A percentile compares a stretch with the other conserved stretches of the same genome.
Conservation (phyloP, 2,888 invertebrate genomes). For the Cryptus viduatorius region DNA sequence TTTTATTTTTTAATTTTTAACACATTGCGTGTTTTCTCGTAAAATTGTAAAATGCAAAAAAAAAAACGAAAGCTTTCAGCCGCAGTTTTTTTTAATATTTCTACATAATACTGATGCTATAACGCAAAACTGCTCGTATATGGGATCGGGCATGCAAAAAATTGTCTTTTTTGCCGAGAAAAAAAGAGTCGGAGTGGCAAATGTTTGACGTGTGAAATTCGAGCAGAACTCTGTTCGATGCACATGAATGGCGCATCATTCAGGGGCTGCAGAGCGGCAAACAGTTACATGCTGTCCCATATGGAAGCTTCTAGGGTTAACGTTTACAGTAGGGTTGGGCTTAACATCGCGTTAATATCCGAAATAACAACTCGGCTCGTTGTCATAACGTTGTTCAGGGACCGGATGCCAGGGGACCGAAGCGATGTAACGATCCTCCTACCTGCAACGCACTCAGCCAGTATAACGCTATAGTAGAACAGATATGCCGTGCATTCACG, state of each 20-base stretch:
- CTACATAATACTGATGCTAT: no score
- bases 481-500: slow-evolving; percentile 10
- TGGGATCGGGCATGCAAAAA: neutral
- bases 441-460: slow-evolving; percentile 22
- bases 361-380: slow-evolving; percentile 73
- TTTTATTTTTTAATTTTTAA: no score
- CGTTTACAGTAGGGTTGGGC: slow-evolving; percentile 57
- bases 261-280: neutral
- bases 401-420: slow-evolving; percentile 32
- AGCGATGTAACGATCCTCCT: slow-evolving; percentile 38
- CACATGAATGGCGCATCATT: neutral
- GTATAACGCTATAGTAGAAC: slow-evolving; percentile 11
- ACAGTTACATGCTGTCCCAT: slow-evolving; percentile 19
- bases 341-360: slow-evolving; percentile 75
- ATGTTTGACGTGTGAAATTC: neutral
- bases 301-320: slow-evolving; percentile 31
- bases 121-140: no score
- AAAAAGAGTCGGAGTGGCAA: neutral
- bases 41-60: no score
- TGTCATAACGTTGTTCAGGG: slow-evolving; percentile 57
- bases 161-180: neutral
- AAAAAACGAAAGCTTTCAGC: no score
- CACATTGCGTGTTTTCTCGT: no score
- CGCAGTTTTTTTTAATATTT: no score
- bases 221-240: neutral